Percentiles rank a stretch among this genome's conserved stretches.
These are phyloP conservation scores for Himalopsyche japonica DNA, from an alignment of 2,888 invertebrate genomes.

Conservation along the genomic window DNA sequence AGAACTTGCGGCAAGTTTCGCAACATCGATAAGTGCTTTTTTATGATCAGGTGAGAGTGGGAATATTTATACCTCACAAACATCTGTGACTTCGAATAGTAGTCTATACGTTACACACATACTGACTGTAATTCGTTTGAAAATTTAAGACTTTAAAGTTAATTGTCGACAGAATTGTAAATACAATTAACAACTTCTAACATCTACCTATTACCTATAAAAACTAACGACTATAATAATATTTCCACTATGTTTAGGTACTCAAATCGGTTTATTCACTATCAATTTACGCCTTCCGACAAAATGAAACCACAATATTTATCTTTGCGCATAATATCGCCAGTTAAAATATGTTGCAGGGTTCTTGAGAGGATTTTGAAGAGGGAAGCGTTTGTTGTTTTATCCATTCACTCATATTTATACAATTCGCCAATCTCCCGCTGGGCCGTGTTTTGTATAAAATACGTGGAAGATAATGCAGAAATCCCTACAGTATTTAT, in stretches of 20 bases:
- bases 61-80: too few relatives aligned
- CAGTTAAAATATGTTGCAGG: neutral
- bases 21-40: too few relatives aligned
- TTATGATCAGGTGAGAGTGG: too few relatives aligned
- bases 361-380: constrained; percentile 11
- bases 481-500: neutral
- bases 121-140: too few relatives aligned
- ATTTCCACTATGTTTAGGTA: neutral
- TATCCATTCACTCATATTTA: constrained; percentile 27
- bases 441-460: constrained; percentile 12
- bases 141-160: too few relatives aligned
- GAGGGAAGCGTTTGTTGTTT: constrained; percentile 28
- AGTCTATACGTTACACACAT: too few relatives aligned
- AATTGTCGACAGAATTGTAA: too few relatives aligned
- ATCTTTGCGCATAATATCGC: neutral
- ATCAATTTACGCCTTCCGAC: neutral
- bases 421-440: constrained; percentile 24
- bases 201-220: too few relatives aligned
- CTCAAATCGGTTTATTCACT: neutral
- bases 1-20: too few relatives aligned
- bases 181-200: too few relatives aligned
- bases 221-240: too few relatives aligned
- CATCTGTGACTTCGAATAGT: too few relatives aligned
- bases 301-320: neutral
- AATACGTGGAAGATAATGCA: neutral